These are phyloP conservation scores for Enteromius radiatus DNA, from an alignment of 2,797 vertebrate species.

Conservation along the genomic window DNA sequence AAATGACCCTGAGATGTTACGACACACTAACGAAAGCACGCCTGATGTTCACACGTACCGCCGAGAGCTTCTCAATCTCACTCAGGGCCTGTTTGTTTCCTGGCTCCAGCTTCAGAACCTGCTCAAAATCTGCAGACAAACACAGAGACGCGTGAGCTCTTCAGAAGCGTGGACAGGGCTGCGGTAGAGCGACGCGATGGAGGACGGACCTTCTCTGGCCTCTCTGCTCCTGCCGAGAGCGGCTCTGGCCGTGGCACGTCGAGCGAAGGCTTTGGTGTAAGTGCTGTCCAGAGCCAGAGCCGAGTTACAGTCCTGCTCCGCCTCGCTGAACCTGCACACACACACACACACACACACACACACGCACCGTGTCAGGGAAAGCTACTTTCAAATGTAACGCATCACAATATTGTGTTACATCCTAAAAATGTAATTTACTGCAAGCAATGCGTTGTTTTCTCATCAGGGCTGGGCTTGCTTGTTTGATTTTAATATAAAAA, in stretches of 20 bases:
- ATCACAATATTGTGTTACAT: too few species aligned
- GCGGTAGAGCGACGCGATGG: not conserved
- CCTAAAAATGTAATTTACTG: too few species aligned
- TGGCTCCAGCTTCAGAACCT: constrained; percentile 90
- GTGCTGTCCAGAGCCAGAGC: constrained; percentile 87
- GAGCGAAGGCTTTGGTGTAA: constrained; percentile 93
- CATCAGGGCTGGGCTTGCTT: too few species aligned
- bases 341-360: not conserved
- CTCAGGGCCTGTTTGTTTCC: constrained; percentile 94
- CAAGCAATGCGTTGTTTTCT: not conserved
- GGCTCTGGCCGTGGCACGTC: constrained; percentile 88
- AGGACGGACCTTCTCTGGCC: constrained; percentile 82
- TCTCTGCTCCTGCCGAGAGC: constrained; percentile 84
- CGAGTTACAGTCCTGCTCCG: constrained; percentile 89
- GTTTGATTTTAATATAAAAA: not conserved
- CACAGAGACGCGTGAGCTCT: not conserved
- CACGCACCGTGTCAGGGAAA: not conserved
- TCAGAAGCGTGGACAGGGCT: not conserved
- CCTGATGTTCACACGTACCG: constrained; percentile 70
- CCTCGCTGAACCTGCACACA: constrained; percentile 83
- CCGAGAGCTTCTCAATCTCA: constrained; percentile 89
- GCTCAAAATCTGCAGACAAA: constrained; percentile 86
- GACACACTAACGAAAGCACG: not conserved
- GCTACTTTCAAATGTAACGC: too few species aligned
- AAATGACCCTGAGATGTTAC: too few species aligned